Evolutionary conservation across 2,113 vertebrate genomes (phyloP).

Genomic region (Phasianus colchicus): DNA sequence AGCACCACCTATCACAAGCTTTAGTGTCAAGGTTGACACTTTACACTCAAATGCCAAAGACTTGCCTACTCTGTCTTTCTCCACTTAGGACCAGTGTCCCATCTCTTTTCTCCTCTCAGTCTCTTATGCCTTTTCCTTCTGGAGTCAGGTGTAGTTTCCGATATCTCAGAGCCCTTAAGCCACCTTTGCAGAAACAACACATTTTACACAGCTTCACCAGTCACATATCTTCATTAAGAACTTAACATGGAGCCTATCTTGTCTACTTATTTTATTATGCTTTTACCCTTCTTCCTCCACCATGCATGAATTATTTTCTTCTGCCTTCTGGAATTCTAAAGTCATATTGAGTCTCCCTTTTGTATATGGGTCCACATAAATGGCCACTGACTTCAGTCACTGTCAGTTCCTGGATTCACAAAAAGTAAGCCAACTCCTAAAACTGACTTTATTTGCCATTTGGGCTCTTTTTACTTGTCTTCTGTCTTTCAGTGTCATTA

Average conservation of each 20-base stretch:
- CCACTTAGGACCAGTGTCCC: neutral
- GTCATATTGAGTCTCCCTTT: neutral
- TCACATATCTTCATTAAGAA: neutral
- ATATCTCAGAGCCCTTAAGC: neutral
- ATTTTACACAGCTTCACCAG: neutral
- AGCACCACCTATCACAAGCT: neutral
- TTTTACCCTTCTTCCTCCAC: neutral
- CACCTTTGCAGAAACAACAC: neutral
- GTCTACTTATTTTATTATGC: neutral
- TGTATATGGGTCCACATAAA: neutral
- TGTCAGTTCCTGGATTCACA: neutral
- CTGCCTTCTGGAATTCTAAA: neutral
- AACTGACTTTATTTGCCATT: neutral
- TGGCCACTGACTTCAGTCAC: neutral
- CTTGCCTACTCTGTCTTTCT: neutral
- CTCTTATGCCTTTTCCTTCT: neutral
- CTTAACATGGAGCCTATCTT: neutral
- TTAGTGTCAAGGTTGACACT: fast-evolving
- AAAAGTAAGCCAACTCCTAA: neutral
- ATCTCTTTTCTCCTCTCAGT: neutral
- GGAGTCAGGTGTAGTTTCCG: neutral
- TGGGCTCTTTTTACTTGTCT: neutral
- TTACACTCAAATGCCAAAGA: neutral
- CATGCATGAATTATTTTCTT: neutral
- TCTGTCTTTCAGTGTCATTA: neutral